A percentile compares a stretch with the other conserved stretches of the same genome.
These are phyloP conservation scores for Chiloscyllium plagiosum DNA, from an alignment of 2,113 vertebrate genomes.

Conservation along the genomic window DNA sequence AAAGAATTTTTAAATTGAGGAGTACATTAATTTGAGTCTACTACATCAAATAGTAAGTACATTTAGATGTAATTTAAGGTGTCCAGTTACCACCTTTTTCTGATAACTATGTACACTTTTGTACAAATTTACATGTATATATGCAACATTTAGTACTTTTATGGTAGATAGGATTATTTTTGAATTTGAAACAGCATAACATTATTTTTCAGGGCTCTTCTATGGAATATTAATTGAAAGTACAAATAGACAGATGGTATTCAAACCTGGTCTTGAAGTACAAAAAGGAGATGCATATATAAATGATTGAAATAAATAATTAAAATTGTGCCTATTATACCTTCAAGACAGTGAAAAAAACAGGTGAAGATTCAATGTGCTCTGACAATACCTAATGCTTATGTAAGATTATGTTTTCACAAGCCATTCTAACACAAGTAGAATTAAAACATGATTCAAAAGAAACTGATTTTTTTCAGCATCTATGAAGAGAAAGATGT, in stretches of 20 bases:
- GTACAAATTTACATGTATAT: background rate
- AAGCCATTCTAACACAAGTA: background rate
- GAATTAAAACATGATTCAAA: background rate
- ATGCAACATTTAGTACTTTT: conserved; percentile 19
- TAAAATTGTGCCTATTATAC: conserved; percentile 8
- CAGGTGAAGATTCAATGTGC: background rate
- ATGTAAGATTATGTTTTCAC: background rate
- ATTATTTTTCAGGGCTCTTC: conserved; percentile 10
- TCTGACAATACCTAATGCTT: background rate
- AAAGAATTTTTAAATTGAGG: conserved; percentile 29
- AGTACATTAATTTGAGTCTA: conserved; percentile 21
- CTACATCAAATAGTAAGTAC: conserved; percentile 1
- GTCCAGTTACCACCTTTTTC: background rate
- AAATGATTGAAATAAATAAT: conserved; percentile 10
- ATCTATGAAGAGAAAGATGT: background rate
- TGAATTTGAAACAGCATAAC: conserved; percentile 12
- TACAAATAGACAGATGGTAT: conserved; percentile 25
- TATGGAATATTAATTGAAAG: conserved; percentile 33
- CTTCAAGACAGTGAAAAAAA: background rate
- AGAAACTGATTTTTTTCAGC: background rate
- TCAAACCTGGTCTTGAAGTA: background rate
- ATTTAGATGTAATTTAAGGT: conserved; percentile 24
- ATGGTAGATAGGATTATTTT: conserved; percentile 15
- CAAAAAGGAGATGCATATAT: conserved; percentile 8
- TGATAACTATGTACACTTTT: background rate